These are phyloP conservation scores for Melangyna quadrimaculata DNA, from an alignment of 2,888 invertebrate genomes.

Conservation along the genomic window DNA sequence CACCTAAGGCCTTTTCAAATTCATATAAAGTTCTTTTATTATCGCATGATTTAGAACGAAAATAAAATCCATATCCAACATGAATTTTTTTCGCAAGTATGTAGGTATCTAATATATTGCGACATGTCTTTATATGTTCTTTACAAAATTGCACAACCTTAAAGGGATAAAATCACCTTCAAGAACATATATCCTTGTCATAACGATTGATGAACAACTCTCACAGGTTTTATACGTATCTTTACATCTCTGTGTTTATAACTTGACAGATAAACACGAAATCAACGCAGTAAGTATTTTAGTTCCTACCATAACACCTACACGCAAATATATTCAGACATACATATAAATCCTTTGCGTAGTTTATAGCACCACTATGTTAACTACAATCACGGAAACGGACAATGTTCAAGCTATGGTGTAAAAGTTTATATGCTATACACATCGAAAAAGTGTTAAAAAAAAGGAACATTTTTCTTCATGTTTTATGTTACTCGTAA, in stretches of 20 bases:
- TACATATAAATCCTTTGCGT: conserved; percentile 13
- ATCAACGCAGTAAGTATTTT: conserved; percentile 3
- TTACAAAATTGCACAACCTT: not conserved
- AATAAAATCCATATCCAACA: not conserved
- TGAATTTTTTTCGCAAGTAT: not conserved
- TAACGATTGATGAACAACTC: not conserved
- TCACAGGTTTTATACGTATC: not conserved
- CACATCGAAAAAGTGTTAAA: not conserved
- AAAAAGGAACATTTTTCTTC: not conserved
- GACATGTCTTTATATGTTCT: not conserved
- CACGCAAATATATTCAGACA: not conserved
- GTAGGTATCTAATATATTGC: not conserved
- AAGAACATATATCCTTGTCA: not conserved
- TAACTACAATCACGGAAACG: conserved; percentile 1
- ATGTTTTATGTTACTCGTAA: conserved; percentile 9
- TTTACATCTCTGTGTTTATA: conserved; percentile 6
- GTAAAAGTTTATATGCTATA: not conserved
- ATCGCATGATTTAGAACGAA: not conserved
- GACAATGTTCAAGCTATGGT: not conserved
- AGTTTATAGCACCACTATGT: conserved; percentile 2
- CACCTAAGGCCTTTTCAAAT: not conserved
- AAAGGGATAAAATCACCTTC: not conserved
- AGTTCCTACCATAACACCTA: conserved; percentile 1
- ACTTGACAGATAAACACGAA: conserved; percentile 4
- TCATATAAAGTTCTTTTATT: not conserved